phyloP scores from a whole-genome alignment of 1,140 invertebrate genomes.

The Drosophila bocqueti region DNA sequence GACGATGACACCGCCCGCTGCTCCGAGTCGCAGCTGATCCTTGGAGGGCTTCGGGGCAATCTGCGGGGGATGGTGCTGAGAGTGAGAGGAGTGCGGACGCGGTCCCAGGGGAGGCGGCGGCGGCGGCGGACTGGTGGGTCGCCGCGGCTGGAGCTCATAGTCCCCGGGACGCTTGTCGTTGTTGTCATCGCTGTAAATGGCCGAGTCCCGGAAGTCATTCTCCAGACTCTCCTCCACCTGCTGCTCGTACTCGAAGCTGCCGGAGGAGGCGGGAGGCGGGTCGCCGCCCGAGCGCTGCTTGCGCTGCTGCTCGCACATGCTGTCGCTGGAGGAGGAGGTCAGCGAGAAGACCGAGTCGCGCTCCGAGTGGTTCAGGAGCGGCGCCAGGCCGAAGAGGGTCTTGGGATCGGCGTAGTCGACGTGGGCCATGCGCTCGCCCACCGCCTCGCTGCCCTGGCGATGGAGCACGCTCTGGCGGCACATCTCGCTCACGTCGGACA shows the following conservation, averaged over 20 bases:
- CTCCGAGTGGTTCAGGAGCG: constrained; percentile 76
- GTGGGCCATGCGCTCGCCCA: constrained; percentile 94
- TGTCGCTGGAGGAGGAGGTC: constrained; percentile 87
- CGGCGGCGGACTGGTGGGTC: constrained; percentile 62
- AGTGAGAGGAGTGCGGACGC: constrained; percentile 11
- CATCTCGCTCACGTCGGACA: constrained; percentile 81
- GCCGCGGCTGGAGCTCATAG: constrained; percentile 58
- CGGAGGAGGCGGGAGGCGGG: constrained; percentile 13
- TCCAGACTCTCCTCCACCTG: constrained; percentile 80
- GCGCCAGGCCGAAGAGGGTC: constrained; percentile 86
- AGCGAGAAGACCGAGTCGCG: constrained; percentile 87
- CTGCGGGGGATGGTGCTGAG: constrained; percentile 43
- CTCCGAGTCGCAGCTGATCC: constrained; percentile 43
- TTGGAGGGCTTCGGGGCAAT: constrained; percentile 65
- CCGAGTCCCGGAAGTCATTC: constrained; percentile 92
- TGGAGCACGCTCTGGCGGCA: constrained; percentile 86
- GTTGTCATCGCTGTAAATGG: constrained; percentile 92
- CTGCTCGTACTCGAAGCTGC: constrained; percentile 78
- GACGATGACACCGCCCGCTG: constrained; percentile 48
- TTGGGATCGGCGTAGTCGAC: constrained; percentile 94
- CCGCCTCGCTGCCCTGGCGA: constrained; percentile 92
- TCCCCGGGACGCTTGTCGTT: constrained; percentile 85
- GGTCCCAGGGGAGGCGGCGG: constrained; percentile 60
- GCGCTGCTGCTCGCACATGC: constrained; percentile 82
- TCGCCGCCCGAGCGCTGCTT: constrained; percentile 46